phyloP scores from a whole-genome alignment of 2,888 invertebrate species.

The Apamea monoglypha region DNA sequence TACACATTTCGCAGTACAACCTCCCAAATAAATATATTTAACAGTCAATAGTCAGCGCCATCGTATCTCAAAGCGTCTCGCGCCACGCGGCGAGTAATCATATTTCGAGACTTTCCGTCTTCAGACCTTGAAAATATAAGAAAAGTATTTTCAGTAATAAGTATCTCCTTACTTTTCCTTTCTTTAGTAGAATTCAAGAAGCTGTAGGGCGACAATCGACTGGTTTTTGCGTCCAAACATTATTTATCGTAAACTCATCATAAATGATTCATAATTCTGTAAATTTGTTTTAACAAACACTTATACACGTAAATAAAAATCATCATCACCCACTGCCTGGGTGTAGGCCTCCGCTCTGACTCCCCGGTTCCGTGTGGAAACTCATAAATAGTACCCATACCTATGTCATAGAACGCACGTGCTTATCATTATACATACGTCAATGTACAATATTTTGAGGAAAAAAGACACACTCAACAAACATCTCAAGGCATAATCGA shows the following conservation, averaged over 20 bases:
- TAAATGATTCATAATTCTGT: neutral
- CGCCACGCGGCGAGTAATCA: neutral
- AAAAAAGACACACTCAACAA: conserved; percentile 19
- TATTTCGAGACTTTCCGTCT: neutral
- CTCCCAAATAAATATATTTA: conserved; percentile 4
- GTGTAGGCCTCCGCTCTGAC: neutral
- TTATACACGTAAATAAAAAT: neutral
- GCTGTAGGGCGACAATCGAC: neutral
- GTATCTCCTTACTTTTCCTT: neutral
- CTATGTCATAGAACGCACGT: neutral
- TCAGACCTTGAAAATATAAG: neutral
- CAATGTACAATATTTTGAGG: neutral
- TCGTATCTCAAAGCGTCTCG: neutral
- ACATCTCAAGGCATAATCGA: conserved; percentile 12
- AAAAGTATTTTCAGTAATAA: neutral
- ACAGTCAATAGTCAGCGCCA: neutral
- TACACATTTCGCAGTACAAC: conserved; percentile 18
- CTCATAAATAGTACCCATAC: neutral
- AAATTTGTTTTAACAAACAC: neutral
- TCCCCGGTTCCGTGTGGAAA: neutral
- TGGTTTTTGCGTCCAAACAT: neutral
- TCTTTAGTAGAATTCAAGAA: neutral
- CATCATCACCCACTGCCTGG: neutral
- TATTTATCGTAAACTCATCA: neutral
- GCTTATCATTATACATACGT: neutral